Evolutionary conservation across 1,140 invertebrate genomes (phyloP), one percentile per base, ranked within the genome.

Genomic region (Temnothorax longispinosus): DNA sequence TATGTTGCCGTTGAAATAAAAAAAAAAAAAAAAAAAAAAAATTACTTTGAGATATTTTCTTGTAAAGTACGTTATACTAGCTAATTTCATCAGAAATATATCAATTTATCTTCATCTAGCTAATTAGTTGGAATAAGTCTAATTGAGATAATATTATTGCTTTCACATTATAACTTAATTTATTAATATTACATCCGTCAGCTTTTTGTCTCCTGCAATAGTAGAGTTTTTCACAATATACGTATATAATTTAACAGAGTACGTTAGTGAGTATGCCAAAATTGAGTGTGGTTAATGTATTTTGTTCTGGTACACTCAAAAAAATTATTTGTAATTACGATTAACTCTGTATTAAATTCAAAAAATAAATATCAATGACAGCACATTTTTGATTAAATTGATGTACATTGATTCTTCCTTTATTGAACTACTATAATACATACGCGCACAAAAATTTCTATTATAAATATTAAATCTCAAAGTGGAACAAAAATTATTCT

Each of bases 131-230:
- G 58, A 82, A 76, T 75, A 38, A 69, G 71, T 82, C n/a, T 87
- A 88, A 89, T 85, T 41, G 18, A 78, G 50, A 58, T 85, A 89
- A 85, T 60, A 38, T 21, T 5, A 15, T 21, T 54, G 21, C 35
- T 44, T 15, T 54, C 62, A 54, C 18, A 60, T 85, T 38, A n/a
- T 27, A 3, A 52, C 13, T 38, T 7, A 38, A 5, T 50, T 60
- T 32, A 64, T 74, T 44, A 58, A 18, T 27, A 13, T 72, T 78
- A 47, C 1, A 27, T 80, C 38, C 6, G 15, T 52, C 72, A 65
- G 38, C 27, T 52, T 21, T 21, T 44, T 0, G 38, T 32, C 8
- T 15, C 41, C 35, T 2, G 41, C 5, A 47, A 21, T 21, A 65
- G 56, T 5, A 58, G 15, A 47, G 11, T 50, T 41, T 62, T 6